phyloP scores from a whole-genome alignment of 2,797 vertebrate genomes.

The Tolypeutes matacus region DNA sequence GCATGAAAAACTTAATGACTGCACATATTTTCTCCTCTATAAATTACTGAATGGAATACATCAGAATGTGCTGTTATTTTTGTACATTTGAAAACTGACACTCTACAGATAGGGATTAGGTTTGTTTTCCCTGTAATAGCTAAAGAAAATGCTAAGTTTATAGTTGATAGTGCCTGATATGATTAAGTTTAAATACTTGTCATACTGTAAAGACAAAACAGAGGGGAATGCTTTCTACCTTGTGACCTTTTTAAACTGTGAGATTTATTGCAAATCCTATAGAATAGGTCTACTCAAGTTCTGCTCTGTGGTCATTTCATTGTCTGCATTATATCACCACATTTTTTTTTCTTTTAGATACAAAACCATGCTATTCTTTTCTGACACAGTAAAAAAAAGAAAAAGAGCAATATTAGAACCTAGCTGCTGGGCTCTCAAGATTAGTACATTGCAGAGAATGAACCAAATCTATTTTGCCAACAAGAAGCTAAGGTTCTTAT shows the following conservation, averaged over 20 bases:
- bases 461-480: constrained; percentile 77
- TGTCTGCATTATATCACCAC: not conserved
- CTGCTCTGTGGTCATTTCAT: constrained; percentile 40
- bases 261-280: not conserved
- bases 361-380: constrained; percentile 65
- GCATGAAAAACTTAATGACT: constrained; percentile 83
- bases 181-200: constrained; percentile 48
- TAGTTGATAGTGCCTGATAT: not conserved
- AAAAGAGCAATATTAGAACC: constrained; percentile 22
- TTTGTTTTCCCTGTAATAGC: not conserved
- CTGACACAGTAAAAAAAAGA: constrained; percentile 27
- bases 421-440: constrained; percentile 56
- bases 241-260: constrained; percentile 3
- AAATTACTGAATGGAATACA: constrained; percentile 77
- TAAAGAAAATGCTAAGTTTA: not conserved
- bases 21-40: constrained; percentile 69
- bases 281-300: constrained; percentile 49
- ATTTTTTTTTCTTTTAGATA: constrained; percentile 21
- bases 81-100: constrained; percentile 76
- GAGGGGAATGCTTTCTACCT: not conserved
- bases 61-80: constrained; percentile 7
- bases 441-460: constrained; percentile 58
- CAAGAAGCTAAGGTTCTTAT: constrained; percentile 47
- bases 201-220: constrained; percentile 20
- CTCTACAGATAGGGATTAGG: not conserved